These are phyloP conservation scores for Staurois parvus DNA, from an alignment of 2,797 vertebrate genomes.

Conservation along the genomic window DNA sequence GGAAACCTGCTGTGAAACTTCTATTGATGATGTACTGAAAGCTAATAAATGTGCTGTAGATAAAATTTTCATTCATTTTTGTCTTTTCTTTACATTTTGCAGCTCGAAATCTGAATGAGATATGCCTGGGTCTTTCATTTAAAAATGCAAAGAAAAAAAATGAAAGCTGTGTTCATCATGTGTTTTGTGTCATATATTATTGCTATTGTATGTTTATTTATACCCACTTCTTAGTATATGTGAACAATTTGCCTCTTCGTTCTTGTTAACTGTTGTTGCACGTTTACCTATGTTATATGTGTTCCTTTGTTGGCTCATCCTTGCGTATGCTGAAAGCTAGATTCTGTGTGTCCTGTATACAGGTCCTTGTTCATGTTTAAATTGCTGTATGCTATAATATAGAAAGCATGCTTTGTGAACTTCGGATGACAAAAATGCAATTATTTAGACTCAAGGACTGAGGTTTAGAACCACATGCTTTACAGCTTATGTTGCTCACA, in stretches of 20 bases:
- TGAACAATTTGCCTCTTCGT: slow-evolving; percentile 1
- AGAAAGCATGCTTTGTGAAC: neutral
- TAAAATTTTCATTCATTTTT: neutral
- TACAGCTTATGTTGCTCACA: too few relatives aligned
- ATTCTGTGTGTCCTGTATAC: neutral
- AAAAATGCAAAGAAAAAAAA: slow-evolving; percentile 5
- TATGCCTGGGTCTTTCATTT: neutral
- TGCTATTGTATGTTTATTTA: slow-evolving; percentile 22
- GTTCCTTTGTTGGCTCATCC: neutral
- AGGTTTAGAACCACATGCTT: too few relatives aligned
- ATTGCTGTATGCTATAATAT: neutral
- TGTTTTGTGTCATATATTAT: neutral
- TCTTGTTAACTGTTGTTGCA: neutral
- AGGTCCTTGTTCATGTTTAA: neutral
- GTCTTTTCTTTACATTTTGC: slow-evolving; percentile 1
- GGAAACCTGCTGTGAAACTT: too few relatives aligned
- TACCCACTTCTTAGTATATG: neutral
- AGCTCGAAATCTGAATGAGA: slow-evolving; percentile 8
- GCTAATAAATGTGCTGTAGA: neutral
- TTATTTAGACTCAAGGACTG: too few relatives aligned
- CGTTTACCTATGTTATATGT: neutral
- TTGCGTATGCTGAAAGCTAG: neutral
- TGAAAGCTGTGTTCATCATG: neutral
- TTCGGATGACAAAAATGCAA: too few relatives aligned
- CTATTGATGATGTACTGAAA: neutral